A percentile compares a stretch with the other conserved stretches of the same genome.
phyloP scores from a whole-genome alignment of 2,113 vertebrate genomes.

The Zosterops japonicus region DNA sequence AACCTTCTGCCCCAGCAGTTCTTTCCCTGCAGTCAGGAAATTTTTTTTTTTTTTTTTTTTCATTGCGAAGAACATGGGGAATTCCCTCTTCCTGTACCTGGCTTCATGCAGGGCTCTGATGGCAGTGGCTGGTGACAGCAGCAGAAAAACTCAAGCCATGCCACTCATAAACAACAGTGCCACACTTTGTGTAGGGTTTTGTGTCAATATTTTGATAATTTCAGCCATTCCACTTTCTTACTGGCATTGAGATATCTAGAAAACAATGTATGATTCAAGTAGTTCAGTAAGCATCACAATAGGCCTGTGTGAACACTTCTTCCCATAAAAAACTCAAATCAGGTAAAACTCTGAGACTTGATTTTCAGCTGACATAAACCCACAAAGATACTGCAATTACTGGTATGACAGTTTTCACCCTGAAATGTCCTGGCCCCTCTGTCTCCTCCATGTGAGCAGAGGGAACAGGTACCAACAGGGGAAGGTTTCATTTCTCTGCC shows the following conservation, averaged over 20 bases:
- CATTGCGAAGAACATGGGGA: not conserved
- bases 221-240: not conserved
- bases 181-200: not conserved
- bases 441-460: not conserved
- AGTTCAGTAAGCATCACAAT: fast-evolving
- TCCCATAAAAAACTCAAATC: not conserved
- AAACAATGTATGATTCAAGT: not conserved
- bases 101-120: not conserved
- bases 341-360: not conserved
- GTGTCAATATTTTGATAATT: not conserved
- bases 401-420: not conserved
- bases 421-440: not conserved
- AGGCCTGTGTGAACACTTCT: not conserved
- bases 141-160: not conserved
- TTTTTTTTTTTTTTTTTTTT: not conserved
- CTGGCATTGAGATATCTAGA: not conserved
- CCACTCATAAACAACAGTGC: not conserved
- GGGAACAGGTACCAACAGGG: not conserved
- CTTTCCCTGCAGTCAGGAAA: slow-evolving; percentile 4
- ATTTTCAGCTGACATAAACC: not conserved
- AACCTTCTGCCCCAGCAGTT: slow-evolving; percentile 3
- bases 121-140: not conserved
- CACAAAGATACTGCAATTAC: not conserved
- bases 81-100: not conserved
- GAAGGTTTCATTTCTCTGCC: not conserved